Conservation (phyloP, 92 coral and sea anemone species). For the Bergia puertoricense region DNA sequence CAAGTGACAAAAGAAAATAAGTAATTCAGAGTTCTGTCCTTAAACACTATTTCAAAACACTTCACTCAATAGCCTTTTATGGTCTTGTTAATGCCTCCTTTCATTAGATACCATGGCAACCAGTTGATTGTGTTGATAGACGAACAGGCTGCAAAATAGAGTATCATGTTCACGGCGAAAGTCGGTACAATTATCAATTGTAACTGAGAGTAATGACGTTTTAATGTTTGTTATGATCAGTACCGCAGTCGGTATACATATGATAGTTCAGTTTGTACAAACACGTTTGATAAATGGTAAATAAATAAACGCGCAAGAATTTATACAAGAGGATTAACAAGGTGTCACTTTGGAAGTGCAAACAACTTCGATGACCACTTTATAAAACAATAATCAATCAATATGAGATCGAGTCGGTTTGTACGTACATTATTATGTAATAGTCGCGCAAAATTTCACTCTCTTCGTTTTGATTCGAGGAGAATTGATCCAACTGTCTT, state of each 20-base stretch:
- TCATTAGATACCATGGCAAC: constrained; percentile 47
- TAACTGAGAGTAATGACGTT: constrained; percentile 16
- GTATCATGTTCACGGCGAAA: neutral
- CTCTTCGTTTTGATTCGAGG: no score
- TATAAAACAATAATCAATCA: neutral
- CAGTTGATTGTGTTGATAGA: neutral
- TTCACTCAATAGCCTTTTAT: constrained; percentile 13
- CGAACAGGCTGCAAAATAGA: neutral
- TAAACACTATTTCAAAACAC: constrained; percentile 20
- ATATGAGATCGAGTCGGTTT: neutral
- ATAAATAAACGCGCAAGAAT: neutral
- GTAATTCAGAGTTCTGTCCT: constrained; percentile 21
- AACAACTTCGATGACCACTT: neutral
- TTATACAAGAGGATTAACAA: neutral
- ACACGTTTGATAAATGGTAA: neutral
- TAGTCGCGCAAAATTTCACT: no score
- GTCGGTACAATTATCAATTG: constrained; percentile 3
- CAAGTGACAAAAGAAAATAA: neutral
- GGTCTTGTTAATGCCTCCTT: constrained; percentile 43
- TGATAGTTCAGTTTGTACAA: neutral
- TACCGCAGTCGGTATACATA: neutral
- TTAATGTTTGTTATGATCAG: neutral
- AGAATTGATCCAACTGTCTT: no score
- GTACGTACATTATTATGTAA: neutral
- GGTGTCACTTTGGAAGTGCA: constrained; percentile 14